Conservation (phyloP, 2,888 invertebrate species). For the Drosophila diplacantha region DNA sequence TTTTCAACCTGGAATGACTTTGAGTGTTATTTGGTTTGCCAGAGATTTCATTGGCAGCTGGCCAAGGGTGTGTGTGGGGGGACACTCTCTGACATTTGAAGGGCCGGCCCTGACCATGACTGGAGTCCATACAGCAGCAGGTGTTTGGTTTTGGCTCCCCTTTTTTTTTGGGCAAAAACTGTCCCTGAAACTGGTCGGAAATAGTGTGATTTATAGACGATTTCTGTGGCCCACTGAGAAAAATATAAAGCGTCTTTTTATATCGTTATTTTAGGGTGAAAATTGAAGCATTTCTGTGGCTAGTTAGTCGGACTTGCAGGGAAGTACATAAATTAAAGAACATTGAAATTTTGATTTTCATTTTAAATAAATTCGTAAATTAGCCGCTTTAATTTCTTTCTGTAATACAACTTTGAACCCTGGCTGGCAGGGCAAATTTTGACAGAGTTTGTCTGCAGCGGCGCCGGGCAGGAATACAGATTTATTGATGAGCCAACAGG, state of each 20-base stretch:
- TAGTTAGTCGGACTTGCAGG: too few species aligned
- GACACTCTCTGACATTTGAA: conserved; percentile 26
- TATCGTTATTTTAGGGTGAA: neutral
- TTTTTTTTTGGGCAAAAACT: conserved; percentile 36
- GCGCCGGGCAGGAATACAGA: conserved; percentile 52
- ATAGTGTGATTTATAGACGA: conserved; percentile 70
- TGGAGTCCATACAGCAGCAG: conserved; percentile 54
- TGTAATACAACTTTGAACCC: conserved; percentile 1
- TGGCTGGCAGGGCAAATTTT: conserved; percentile 24
- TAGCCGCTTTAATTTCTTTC: neutral
- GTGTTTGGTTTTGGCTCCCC: conserved; percentile 47
- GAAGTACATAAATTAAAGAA: too few species aligned
- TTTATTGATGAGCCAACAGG: conserved; percentile 68
- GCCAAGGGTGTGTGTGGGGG: conserved; percentile 39
- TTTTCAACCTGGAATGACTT: conserved; percentile 58
- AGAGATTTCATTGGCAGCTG: conserved; percentile 68
- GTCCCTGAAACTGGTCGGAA: conserved; percentile 51
- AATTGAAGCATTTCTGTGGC: too few species aligned
- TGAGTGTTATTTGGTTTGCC: conserved; percentile 65
- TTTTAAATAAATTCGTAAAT: too few species aligned
- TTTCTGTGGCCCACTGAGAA: conserved; percentile 2
- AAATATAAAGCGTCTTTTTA: neutral
- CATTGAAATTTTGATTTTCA: too few species aligned
- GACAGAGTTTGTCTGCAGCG: conserved; percentile 53
- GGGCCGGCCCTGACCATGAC: conserved; percentile 36